Evolutionary conservation across 2,888 invertebrate genomes (phyloP), one percentile per base, ranked within the genome.

Genomic region (Agrenia bidenticulata): DNA sequence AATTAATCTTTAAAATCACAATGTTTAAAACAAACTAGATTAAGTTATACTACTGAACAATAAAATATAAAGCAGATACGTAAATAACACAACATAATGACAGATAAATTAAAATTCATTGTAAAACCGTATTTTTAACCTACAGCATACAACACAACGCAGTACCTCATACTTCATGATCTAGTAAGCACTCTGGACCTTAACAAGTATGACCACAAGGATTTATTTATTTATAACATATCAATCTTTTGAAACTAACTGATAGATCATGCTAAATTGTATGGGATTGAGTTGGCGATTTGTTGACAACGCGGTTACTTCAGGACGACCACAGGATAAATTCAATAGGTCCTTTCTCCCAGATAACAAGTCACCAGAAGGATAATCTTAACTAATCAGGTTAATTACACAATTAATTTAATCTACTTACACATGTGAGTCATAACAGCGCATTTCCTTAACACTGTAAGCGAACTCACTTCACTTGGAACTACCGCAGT

Each of bases 1-100:
- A 19, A 51, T 51, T 51, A 51, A 51, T 23, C 11, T 51, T 51
- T 51, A 51, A 51, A 51, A 51, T 51, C 51, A 51, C 51, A 51
- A 51, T 51, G 51, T 51, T 51, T 51, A 51, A 51, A 23, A 19
- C 51, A 32, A 32, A 51, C 51, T 51, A 51, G 51, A 51, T 51
- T 45, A 45, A 19, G 21, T 45, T 45, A 45, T 45, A 51, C 51
- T 23, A 24, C 24, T 51, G 51, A 51, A 51, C 51, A 51, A 23
- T 51, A 51, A 23, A 24, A 32, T 32, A 32, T 32, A 32, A 32
- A 32, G 32, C 32, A 32, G 32, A 32, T 32, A 32, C 32, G 32
- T 32, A 32, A 32, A 32, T 32, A 32, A 32, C 32, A 32, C 32
- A 45, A 45, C 15, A 51, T 23, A 51, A 51, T 51, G 51, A 51